Evolutionary conservation across 2,113 vertebrate species (phyloP).

Genomic region (Rattus norvegicus): DNA sequence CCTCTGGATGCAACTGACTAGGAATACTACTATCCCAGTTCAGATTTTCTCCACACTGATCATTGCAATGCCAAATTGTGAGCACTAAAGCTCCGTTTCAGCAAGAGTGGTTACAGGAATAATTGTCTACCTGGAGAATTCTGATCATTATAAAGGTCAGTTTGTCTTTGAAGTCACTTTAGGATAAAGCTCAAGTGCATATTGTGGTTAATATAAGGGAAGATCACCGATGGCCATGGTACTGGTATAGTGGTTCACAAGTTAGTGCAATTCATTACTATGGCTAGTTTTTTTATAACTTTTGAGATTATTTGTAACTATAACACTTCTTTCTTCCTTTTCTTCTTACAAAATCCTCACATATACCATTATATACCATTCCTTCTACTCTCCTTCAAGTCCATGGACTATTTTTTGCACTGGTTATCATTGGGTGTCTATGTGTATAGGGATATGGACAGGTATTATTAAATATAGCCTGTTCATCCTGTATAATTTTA

Average conservation of each 20-base stretch:
- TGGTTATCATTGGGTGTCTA: too few species aligned
- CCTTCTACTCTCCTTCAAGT: neutral
- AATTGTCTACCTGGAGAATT: neutral
- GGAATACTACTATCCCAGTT: neutral
- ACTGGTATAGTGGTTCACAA: conserved; percentile 6
- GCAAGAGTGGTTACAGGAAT: conserved; percentile 48
- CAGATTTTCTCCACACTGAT: neutral
- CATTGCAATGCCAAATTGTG: neutral
- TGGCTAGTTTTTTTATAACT: neutral
- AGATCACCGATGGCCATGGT: conserved; percentile 63
- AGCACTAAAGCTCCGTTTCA: neutral
- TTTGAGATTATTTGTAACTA: neutral
- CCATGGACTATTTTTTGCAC: neutral
- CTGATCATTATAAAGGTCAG: neutral
- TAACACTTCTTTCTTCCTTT: neutral
- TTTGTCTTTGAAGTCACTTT: conserved; percentile 36
- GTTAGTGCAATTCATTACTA: neutral
- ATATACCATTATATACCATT: neutral
- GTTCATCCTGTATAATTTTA: neutral
- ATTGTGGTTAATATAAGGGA: conserved; percentile 62
- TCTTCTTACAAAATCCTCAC: neutral
- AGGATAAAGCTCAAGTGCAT: conserved; percentile 8
- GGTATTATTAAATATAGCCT: neutral
- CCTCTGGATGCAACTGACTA: neutral
- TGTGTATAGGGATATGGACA: neutral